These are phyloP conservation scores for Rotaria socialis DNA, from an alignment of 2,888 invertebrate genomes.

Conservation along the genomic window DNA sequence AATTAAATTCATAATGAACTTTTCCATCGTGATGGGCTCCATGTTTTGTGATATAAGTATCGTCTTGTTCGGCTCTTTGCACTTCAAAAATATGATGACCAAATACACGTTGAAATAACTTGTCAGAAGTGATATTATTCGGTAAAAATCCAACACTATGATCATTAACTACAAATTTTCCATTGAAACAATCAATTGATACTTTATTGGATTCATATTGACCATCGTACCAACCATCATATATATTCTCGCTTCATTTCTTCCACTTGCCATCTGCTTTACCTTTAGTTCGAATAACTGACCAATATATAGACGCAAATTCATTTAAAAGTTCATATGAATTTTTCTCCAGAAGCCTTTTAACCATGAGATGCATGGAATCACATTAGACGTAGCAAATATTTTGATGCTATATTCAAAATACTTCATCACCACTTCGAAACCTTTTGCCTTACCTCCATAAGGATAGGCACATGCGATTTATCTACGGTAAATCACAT, in stretches of 20 bases:
- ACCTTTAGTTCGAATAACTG: neutral
- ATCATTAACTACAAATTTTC: neutral
- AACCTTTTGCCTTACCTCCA: too few relatives aligned
- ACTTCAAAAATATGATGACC: conserved; percentile 19
- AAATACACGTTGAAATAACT: conserved; percentile 19
- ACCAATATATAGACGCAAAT: neutral
- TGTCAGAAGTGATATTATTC: neutral
- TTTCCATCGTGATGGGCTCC: neutral
- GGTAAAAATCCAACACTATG: neutral
- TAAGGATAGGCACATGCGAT: too few relatives aligned
- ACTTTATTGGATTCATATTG: conserved; percentile 15
- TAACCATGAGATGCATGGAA: neutral
- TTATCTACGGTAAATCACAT: too few relatives aligned
- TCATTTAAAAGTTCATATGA: conserved; percentile 23
- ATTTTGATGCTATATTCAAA: too few relatives aligned
- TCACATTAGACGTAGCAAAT: too few relatives aligned
- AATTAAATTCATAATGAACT: conserved; percentile 7
- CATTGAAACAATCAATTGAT: neutral
- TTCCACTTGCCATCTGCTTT: neutral
- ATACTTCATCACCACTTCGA: too few relatives aligned
- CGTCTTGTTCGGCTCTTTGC: neutral
- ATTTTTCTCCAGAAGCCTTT: neutral
- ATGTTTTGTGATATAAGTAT: conserved; percentile 29
- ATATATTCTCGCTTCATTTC: neutral
- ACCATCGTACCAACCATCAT: conserved; percentile 34